Evolutionary conservation across 1,140 invertebrate genomes (phyloP).

Genomic region (Mesaphorura yosii): DNA sequence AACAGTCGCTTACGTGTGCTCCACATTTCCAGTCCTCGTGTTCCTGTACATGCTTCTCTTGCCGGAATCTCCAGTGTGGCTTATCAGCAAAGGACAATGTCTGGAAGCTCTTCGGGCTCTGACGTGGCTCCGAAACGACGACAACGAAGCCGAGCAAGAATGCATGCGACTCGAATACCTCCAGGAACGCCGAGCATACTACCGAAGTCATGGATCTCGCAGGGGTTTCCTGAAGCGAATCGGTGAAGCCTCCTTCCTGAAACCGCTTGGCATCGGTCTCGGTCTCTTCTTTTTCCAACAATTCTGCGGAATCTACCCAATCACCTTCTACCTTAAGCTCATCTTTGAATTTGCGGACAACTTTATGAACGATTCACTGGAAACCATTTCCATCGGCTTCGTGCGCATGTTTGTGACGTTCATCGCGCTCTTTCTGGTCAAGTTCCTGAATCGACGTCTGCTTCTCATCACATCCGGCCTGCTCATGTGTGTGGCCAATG

Average conservation of each 20-base stretch:
- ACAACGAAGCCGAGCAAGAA: conserved; percentile 34
- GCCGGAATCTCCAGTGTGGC: conserved; percentile 61
- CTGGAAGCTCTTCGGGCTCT: conserved; percentile 37
- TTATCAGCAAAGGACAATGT: conserved; percentile 41
- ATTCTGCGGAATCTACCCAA: conserved; percentile 60
- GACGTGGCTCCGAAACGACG: conserved; percentile 36
- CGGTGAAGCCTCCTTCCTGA: conserved; percentile 41
- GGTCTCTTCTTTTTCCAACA: conserved; percentile 64
- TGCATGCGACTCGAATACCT: conserved; percentile 43
- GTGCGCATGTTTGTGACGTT: conserved; percentile 30
- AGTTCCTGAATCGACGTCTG: conserved; percentile 37
- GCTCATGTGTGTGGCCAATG: conserved; percentile 27
- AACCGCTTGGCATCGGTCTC: conserved; percentile 53
- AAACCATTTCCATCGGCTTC: conserved; percentile 29
- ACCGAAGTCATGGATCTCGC: conserved; percentile 22
- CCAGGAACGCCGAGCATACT: conserved; percentile 34
- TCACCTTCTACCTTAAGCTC: conserved; percentile 59
- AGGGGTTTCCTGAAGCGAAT: conserved; percentile 33
- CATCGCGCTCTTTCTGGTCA: conserved; percentile 34
- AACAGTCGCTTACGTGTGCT: conserved; percentile 48
- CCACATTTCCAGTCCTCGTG: conserved; percentile 46
- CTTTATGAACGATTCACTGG: conserved; percentile 29
- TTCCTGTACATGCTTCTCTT: conserved; percentile 44
- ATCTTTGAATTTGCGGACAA: conserved; percentile 41
- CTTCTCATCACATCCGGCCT: conserved; percentile 31